Base-by-base conservation (phyloP, 1,140 invertebrate species). In the Drosophila athabasca region DNA sequence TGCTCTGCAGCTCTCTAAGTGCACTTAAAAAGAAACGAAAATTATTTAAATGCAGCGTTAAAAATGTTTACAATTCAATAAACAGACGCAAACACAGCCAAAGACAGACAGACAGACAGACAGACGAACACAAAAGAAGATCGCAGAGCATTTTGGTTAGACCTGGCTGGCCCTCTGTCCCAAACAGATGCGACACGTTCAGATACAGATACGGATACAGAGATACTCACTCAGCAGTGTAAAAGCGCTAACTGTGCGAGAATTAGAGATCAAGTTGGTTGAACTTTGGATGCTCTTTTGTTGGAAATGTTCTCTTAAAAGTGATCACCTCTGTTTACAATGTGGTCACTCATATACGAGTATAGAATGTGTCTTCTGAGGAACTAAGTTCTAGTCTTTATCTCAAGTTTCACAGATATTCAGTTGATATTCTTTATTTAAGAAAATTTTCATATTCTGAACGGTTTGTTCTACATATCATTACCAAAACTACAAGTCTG, bases 1-100 rank as follows among this genome's bases (percentile, higher is more conserved):
- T 35, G 31, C 31, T 9, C 35, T 39, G 35, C 35, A 11, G 3
- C 13, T 26, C 51, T 49, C 67, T 55, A 72, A 76, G 70, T 73
- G 61, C 69, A 76, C 55, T 75, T 76, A 67, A 74, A 41, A 44
- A 55, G 35, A 13, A 71, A 69, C 58, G 46, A 48, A 73, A 65
- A 66, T 70, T 85, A 87, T 85, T 85, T 82, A 87, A 85, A 87
- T 85, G 82, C 82, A 78, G 75, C 82, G 69, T 85, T 85, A 87
- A 85, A 69, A 82, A 87, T 81, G 82, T 85, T 85, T 85, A 85
- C 82, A 87, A 81, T 85, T 87, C 82, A 85, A 85, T 85, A 85
- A 85, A 85, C 81, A 85, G 59, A 70, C 65, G 64, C 60, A 66
- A 64, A 85, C 79, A 76, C 48, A 55, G 17, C 29, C 41, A 50